Evolutionary conservation across 1,140 invertebrate species (phyloP).

Genomic region (Steinernema feltiae): DNA sequence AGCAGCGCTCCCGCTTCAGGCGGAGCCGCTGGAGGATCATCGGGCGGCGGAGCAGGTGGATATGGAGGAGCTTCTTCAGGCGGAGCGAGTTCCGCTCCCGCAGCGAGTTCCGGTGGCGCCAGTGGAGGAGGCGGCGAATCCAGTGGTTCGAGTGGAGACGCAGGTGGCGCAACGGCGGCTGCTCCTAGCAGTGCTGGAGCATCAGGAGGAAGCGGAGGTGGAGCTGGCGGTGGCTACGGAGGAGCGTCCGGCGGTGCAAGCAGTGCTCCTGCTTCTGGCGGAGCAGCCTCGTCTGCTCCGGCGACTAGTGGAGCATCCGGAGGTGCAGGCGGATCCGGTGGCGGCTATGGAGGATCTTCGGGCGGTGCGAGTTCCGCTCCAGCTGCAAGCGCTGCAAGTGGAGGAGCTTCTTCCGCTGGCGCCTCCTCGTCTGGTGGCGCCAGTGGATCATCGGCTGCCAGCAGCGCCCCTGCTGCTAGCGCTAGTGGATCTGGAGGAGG

Average conservation of each 20-base stretch:
- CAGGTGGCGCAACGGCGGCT: too few species aligned
- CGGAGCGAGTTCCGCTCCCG: too few species aligned
- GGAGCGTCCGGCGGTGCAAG: not conserved
- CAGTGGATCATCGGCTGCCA: too few species aligned
- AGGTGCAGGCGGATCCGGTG: not conserved
- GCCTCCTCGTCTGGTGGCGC: not conserved
- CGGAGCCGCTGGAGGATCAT: not conserved
- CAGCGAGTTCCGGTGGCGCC: too few species aligned
- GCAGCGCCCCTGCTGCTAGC: not conserved
- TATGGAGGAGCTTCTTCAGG: not conserved
- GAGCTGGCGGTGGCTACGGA: not conserved
- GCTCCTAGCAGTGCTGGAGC: not conserved
- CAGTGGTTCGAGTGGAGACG: not conserved
- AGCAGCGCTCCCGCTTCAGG: not conserved
- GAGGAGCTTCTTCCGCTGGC: not conserved
- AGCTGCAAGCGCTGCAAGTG: not conserved
- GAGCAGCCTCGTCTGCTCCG: too few species aligned
- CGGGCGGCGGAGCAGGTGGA: not conserved
- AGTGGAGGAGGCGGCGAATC: not conserved
- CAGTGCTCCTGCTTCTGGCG: not conserved
- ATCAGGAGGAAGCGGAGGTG: not conserved
- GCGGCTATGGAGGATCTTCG: not conserved
- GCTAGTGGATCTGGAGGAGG: not conserved
- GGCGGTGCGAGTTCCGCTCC: not conserved
- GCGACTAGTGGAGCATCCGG: too few species aligned